phyloP scores from a whole-genome alignment of 2,113 vertebrate genomes.

The Myotis yumanensis region DNA sequence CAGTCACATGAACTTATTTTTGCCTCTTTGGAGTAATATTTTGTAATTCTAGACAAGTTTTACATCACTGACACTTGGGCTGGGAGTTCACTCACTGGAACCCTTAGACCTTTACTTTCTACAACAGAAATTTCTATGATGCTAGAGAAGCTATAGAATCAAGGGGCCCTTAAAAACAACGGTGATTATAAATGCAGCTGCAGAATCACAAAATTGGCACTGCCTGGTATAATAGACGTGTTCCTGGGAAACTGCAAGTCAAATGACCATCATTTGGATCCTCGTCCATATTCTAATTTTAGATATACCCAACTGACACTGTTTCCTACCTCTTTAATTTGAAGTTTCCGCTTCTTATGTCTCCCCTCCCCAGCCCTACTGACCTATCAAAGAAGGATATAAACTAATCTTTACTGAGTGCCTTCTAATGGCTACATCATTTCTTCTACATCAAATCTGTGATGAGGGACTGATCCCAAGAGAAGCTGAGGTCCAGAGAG shows the following conservation, averaged over 20 bases:
- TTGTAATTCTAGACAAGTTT: neutral
- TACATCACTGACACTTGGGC: neutral
- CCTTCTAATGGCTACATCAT: neutral
- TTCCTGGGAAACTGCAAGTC: slow-evolving; percentile 26
- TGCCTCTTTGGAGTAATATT: neutral
- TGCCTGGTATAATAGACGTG: neutral
- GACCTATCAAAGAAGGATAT: neutral
- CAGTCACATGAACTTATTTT: neutral
- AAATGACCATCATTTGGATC: slow-evolving; percentile 7
- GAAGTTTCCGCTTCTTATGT: neutral
- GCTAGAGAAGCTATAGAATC: neutral
- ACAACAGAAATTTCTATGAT: neutral
- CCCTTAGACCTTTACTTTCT: neutral
- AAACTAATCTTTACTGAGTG: neutral
- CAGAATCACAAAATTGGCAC: neutral
- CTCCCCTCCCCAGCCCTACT: neutral
- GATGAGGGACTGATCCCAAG: neutral
- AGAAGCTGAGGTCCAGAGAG: neutral
- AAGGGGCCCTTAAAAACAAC: neutral
- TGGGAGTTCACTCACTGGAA: neutral
- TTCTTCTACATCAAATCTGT: neutral
- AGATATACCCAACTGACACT: neutral
- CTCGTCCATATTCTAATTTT: slow-evolving; percentile 45
- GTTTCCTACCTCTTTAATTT: neutral
- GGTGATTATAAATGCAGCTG: neutral